Percentiles rank a stretch among this genome's conserved stretches.
These are phyloP conservation scores for Theropithecus gelada DNA, from an alignment of 2,113 vertebrate species.

Conservation along the genomic window DNA sequence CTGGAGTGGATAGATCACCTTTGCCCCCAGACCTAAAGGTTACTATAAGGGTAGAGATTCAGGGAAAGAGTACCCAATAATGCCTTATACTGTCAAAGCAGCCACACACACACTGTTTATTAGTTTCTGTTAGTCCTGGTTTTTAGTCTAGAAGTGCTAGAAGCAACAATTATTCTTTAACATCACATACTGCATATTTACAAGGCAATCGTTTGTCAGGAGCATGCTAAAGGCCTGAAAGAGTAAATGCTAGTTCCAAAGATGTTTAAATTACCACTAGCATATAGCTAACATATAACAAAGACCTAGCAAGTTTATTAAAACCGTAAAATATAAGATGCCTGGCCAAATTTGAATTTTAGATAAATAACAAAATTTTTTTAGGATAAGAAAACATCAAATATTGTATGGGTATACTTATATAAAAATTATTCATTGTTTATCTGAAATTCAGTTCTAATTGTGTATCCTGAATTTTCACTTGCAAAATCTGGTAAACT, in stretches of 20 bases:
- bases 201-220: not conserved
- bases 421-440: not conserved
- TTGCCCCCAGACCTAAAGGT: not conserved
- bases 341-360: not conserved
- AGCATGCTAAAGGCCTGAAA: not conserved
- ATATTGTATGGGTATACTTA: not conserved
- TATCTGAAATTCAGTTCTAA: not conserved
- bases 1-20: not conserved
- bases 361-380: not conserved
- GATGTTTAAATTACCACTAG: not conserved
- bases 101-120: not conserved
- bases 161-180: not conserved
- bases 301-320: not conserved
- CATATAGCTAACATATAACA: not conserved
- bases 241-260: not conserved
- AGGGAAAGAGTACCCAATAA: not conserved
- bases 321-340: not conserved
- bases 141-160: not conserved
- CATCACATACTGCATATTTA: not conserved
- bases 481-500: not conserved
- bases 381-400: not conserved
- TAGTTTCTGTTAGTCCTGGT: not conserved
- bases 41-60: not conserved
- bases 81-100: not conserved
- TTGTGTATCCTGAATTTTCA: not conserved